A percentile compares a stretch with the other conserved stretches of the same genome.
These are phyloP conservation scores for Tanytarsus gracilentus DNA, from an alignment of 2,888 invertebrate genomes.

Conservation along the genomic window DNA sequence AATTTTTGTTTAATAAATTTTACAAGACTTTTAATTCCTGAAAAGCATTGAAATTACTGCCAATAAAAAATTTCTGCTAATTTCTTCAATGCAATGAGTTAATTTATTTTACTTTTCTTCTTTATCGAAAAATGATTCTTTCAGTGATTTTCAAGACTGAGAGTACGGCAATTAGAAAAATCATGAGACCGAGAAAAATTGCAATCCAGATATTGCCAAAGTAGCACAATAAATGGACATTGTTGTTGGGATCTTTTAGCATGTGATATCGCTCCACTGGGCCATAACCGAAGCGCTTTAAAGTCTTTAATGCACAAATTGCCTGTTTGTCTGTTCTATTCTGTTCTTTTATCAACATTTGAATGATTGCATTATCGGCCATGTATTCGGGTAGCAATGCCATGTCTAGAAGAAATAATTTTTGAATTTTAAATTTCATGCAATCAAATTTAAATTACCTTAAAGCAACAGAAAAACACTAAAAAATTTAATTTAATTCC, in stretches of 20 bases:
- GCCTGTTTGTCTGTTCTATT: background rate
- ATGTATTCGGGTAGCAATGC: background rate
- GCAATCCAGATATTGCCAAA: constrained; percentile 1
- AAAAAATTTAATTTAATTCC: too few relatives aligned
- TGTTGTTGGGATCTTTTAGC: background rate
- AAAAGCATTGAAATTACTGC: too few relatives aligned
- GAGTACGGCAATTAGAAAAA: background rate
- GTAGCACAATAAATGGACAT: background rate
- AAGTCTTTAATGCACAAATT: background rate
- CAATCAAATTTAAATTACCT: too few relatives aligned
- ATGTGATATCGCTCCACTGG: background rate
- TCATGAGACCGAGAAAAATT: background rate
- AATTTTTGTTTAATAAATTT: too few relatives aligned
- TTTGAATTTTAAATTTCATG: too few relatives aligned
- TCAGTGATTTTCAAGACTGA: background rate
- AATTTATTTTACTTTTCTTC: background rate
- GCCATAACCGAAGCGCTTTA: background rate
- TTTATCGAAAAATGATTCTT: background rate
- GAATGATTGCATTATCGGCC: background rate
- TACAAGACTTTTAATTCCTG: too few relatives aligned
- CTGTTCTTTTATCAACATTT: background rate
- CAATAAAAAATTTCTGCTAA: background rate
- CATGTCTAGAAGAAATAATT: too few relatives aligned
- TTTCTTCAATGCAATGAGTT: background rate
- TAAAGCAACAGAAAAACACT: too few relatives aligned